phyloP scores from a whole-genome alignment of 1,140 invertebrate genomes.

The Neotoxoptera formosana region DNA sequence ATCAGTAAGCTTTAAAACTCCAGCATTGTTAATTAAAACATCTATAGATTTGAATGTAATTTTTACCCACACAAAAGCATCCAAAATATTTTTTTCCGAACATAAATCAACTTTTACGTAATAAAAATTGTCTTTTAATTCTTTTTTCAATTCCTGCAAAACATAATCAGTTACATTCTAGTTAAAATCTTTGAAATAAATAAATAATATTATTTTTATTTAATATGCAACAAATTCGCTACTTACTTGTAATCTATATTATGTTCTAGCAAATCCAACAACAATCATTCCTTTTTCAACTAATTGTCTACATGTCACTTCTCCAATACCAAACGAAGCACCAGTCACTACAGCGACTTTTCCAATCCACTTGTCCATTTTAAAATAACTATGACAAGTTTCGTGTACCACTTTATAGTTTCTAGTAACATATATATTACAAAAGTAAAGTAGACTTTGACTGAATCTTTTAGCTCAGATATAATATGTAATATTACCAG shows the following conservation, averaged over 20 bases:
- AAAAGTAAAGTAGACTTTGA: not conserved
- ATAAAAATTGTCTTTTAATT: conserved; percentile 26
- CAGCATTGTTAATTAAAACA: conserved; percentile 1
- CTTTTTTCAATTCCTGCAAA: not conserved
- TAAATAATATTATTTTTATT: too few relatives aligned
- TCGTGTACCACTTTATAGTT: too few relatives aligned
- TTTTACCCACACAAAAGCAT: not conserved
- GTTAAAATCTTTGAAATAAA: too few relatives aligned
- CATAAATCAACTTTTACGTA: conserved; percentile 20
- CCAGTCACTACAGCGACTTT: conserved; percentile 68
- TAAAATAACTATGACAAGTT: too few relatives aligned
- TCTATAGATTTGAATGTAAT: not conserved
- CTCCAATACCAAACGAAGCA: conserved; percentile 68
- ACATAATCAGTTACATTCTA: not conserved
- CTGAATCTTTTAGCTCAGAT: too few relatives aligned
- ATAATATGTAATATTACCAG: not conserved
- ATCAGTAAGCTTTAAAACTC: not conserved
- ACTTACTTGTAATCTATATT: conserved; percentile 58
- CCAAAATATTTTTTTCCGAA: conserved; percentile 12
- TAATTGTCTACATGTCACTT: conserved; percentile 63
- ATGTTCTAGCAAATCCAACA: conserved; percentile 61
- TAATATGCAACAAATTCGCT: not conserved
- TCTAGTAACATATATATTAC: too few relatives aligned
- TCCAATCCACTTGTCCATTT: conserved; percentile 65
- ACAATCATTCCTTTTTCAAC: conserved; percentile 67